Percentiles rank a stretch among this genome's conserved stretches.
phyloP scores from a whole-genome alignment of 2,888 invertebrate genomes.

The Resseliella maxima region DNA sequence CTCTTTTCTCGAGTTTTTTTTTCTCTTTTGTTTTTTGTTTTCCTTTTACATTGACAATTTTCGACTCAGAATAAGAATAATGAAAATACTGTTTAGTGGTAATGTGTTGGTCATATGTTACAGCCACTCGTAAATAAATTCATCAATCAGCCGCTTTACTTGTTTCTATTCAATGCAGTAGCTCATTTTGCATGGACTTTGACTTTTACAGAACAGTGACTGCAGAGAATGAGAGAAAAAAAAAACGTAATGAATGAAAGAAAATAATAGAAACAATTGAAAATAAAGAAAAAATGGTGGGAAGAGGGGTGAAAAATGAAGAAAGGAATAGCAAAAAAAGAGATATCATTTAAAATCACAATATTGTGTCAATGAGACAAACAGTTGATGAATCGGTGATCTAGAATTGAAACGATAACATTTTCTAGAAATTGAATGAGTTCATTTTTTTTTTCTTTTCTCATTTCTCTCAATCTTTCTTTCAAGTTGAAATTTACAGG shows the following conservation, averaged over 20 bases:
- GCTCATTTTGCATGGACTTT: background rate
- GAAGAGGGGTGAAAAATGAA: too few species aligned
- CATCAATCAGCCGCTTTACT: background rate
- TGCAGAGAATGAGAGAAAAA: too few species aligned
- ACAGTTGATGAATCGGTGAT: background rate
- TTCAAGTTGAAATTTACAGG: background rate
- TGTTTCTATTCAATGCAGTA: background rate
- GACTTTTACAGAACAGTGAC: too few species aligned
- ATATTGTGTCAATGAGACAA: background rate
- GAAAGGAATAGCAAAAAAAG: background rate
- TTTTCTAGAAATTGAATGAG: background rate
- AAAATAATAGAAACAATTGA: too few species aligned
- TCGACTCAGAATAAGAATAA: background rate
- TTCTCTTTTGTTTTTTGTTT: background rate
- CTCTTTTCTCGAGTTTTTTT: too few species aligned
- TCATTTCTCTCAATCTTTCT: too few species aligned
- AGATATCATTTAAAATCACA: background rate
- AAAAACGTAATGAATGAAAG: too few species aligned
- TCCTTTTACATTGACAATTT: background rate
- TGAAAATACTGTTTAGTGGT: conserved; percentile 3
- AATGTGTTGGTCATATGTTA: conserved; percentile 50
- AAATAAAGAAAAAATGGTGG: background rate
- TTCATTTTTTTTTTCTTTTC: background rate
- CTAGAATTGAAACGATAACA: background rate
- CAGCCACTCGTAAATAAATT: background rate